Evolutionary conservation across 2,797 vertebrate genomes (phyloP).

Genomic region (Acomys russatus): DNA sequence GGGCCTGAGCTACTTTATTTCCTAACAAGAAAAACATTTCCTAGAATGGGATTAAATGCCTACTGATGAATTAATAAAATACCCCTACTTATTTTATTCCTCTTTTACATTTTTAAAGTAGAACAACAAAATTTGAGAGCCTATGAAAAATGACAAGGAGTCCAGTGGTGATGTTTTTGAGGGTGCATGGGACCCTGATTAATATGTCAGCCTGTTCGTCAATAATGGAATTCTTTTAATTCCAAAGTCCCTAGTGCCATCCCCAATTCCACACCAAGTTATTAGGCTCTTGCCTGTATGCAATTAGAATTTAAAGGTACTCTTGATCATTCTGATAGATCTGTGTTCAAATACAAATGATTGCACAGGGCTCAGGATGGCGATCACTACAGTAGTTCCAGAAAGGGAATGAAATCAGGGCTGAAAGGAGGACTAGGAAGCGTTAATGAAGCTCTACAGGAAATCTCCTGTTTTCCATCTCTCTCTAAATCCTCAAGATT

Average conservation of each 20-base stretch:
- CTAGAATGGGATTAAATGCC: constrained; percentile 1
- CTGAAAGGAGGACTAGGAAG: background rate
- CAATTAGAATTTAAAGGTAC: constrained; percentile 36
- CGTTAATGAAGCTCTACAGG: constrained; percentile 30
- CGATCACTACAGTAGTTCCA: background rate
- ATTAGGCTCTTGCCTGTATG: constrained; percentile 21
- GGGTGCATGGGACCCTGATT: background rate
- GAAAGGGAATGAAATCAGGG: constrained; percentile 48
- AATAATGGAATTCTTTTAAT: background rate
- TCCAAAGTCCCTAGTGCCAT: background rate
- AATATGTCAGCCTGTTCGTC: background rate
- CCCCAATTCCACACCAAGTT: constrained; percentile 6
- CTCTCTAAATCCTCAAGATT: constrained; percentile 2
- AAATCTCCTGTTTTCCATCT: background rate
- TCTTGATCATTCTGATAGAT: background rate
- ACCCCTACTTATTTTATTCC: background rate
- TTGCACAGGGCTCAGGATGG: background rate
- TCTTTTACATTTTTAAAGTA: constrained; percentile 16
- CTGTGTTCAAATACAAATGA: constrained; percentile 24
- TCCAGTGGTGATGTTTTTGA: background rate
- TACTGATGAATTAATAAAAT: constrained; percentile 52
- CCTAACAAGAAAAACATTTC: background rate
- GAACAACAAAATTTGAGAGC: background rate
- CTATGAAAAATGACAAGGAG: background rate
- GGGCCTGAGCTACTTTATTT: background rate